phyloP scores from a whole-genome alignment of 2,797 vertebrate genomes.

The Intellagama lesueurii region DNA sequence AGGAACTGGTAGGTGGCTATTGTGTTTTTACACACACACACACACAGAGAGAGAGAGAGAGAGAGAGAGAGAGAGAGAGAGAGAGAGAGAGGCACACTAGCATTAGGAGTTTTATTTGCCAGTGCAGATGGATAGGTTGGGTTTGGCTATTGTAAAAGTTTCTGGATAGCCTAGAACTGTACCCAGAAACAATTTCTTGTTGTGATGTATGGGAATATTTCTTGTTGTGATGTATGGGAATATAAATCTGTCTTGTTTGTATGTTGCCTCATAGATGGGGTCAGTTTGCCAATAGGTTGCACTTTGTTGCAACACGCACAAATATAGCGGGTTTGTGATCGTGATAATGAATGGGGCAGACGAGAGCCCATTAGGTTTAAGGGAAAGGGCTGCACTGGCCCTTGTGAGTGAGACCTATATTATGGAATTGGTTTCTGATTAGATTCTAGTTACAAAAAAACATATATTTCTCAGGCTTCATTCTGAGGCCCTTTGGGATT shows the following conservation, averaged over 20 bases:
- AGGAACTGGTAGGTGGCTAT: conserved; percentile 20
- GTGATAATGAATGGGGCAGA: background rate
- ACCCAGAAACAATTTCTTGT: background rate
- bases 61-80: conserved; percentile 6
- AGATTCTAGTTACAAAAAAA: too few species aligned
- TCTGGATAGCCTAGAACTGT: background rate
- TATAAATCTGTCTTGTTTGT: conserved; percentile 3
- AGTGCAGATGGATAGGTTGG: conserved; percentile 42
- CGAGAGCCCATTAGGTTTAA: background rate
- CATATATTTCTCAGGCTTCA: accelerated
- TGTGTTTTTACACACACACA: conserved; percentile 54
- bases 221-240: background rate
- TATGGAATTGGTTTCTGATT: background rate
- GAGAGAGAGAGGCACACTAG: conserved; percentile 23
- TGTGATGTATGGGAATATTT: background rate
- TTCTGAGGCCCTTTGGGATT: background rate
- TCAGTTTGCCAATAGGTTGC: background rate
- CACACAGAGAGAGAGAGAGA: conserved; percentile 7
- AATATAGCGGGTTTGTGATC: background rate
- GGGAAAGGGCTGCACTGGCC: too few species aligned
- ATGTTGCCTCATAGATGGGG: background rate
- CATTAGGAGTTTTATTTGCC: conserved; percentile 42
- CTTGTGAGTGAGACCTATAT: too few species aligned
- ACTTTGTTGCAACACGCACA: background rate
- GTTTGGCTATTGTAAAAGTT: background rate